Evolutionary conservation across 2,888 invertebrate species (phyloP).

Genomic region (Germaria angustata): DNA sequence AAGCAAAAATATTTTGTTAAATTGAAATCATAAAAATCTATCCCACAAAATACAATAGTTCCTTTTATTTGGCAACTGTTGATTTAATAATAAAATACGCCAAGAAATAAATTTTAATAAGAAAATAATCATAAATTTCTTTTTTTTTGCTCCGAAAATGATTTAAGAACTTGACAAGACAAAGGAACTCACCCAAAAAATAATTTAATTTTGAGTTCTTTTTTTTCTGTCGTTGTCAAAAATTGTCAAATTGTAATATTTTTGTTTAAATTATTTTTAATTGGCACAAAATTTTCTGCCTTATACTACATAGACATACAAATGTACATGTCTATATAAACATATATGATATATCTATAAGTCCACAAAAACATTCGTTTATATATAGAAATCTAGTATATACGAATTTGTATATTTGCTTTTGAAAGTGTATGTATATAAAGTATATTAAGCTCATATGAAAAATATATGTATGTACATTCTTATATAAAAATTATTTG

Average conservation of each 20-base stretch:
- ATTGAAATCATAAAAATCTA: too few relatives aligned
- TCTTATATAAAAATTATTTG: neutral
- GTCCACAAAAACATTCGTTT: too few relatives aligned
- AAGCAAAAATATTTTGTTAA: too few relatives aligned
- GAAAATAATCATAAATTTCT: too few relatives aligned
- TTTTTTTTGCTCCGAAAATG: neutral
- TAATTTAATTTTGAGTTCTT: slow-evolving; percentile 2
- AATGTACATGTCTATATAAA: too few relatives aligned
- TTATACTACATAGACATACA: neutral
- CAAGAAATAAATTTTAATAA: too few relatives aligned
- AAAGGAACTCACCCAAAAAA: slow-evolving; percentile 10
- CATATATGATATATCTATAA: too few relatives aligned
- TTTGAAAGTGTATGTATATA: neutral
- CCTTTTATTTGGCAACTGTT: too few relatives aligned
- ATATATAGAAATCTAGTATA: neutral
- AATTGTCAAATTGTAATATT: slow-evolving; percentile 8
- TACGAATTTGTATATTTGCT: neutral
- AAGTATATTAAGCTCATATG: neutral
- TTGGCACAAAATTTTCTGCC: slow-evolving; percentile 15
- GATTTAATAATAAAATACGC: too few relatives aligned
- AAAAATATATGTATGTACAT: neutral
- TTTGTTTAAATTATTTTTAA: slow-evolving; percentile 8
- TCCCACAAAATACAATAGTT: too few relatives aligned
- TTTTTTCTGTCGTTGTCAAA: slow-evolving; percentile 26
- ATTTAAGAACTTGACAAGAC: slow-evolving; percentile 52